Percentiles rank a stretch among this genome's conserved stretches.
Evolutionary conservation across 2,797 vertebrate genomes (phyloP).

Genomic region (Pitangus sulphuratus): DNA sequence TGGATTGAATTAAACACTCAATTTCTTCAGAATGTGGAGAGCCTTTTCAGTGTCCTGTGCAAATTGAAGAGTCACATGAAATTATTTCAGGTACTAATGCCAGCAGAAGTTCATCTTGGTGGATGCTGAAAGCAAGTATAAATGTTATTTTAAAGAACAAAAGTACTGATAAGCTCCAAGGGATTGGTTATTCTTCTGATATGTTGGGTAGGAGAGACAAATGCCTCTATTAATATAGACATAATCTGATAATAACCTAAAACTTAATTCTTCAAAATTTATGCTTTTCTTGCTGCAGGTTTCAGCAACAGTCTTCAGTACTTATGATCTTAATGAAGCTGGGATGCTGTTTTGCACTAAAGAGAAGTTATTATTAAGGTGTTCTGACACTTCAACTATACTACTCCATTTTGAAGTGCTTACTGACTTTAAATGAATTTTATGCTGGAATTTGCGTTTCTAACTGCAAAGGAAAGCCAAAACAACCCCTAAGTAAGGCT

Average conservation of each 20-base stretch:
- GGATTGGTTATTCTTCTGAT: not conserved
- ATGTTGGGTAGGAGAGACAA: not conserved
- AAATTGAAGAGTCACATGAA: slow-evolving; percentile 61
- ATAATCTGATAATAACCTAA: not conserved
- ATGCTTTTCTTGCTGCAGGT: not conserved
- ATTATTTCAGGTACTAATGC: slow-evolving; percentile 38
- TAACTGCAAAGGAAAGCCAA: not conserved
- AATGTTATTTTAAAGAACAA: not conserved
- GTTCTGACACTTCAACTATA: not conserved
- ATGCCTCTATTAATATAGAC: not conserved
- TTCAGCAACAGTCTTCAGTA: not conserved
- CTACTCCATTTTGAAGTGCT: not conserved
- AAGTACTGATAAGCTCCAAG: not conserved
- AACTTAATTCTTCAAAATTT: not conserved
- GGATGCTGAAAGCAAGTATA: not conserved
- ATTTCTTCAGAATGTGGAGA: slow-evolving; percentile 62
- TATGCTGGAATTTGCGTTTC: not conserved
- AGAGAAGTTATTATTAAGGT: not conserved
- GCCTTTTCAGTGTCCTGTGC: slow-evolving; percentile 24
- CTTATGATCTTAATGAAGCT: not conserved
- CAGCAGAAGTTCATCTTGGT: slow-evolving; percentile 20
- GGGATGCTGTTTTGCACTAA: not conserved
- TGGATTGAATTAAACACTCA: slow-evolving; percentile 61
- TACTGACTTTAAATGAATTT: not conserved
- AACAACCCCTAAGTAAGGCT: not conserved